phyloP scores from a whole-genome alignment of 2,797 vertebrate species.

The Clangula hyemalis region DNA sequence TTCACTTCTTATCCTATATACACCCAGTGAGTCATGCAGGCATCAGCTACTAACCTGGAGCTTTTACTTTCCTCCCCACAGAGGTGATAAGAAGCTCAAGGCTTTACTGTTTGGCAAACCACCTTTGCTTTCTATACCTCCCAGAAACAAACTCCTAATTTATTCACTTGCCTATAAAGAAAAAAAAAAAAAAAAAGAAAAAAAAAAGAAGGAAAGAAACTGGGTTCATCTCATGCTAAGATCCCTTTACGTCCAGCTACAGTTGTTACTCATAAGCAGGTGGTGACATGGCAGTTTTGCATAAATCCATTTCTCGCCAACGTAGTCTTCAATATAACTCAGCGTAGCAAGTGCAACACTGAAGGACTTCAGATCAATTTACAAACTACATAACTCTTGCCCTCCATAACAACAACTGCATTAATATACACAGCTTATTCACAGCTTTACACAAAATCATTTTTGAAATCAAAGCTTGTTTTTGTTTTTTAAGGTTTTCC shows the following conservation, averaged over 20 bases:
- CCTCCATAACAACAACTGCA: neutral
- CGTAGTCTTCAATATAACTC: neutral
- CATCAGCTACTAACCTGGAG: neutral
- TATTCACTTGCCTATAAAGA: neutral
- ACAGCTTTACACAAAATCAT: neutral
- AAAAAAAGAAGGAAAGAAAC: neutral
- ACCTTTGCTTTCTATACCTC: neutral
- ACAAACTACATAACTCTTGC: neutral
- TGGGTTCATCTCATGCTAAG: neutral
- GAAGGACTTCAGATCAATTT: neutral
- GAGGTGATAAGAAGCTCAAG: neutral
- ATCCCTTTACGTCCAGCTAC: neutral
- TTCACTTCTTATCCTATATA: neutral
- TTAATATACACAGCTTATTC: neutral
- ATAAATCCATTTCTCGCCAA: neutral
- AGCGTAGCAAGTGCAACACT: neutral
- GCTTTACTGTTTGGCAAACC: neutral
- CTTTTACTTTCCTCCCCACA: rapidly evolving
- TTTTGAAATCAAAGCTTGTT: neutral
- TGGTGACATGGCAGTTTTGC: neutral
- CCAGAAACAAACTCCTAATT: neutral
- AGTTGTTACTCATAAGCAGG: neutral
- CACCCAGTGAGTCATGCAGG: neutral
- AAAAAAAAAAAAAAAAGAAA: neutral
- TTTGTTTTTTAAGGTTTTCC: neutral